Percentiles rank a stretch among this genome's conserved stretches.
phyloP scores from a whole-genome alignment of 2,888 invertebrate species.

The Pristionchus maxplancki region DNA sequence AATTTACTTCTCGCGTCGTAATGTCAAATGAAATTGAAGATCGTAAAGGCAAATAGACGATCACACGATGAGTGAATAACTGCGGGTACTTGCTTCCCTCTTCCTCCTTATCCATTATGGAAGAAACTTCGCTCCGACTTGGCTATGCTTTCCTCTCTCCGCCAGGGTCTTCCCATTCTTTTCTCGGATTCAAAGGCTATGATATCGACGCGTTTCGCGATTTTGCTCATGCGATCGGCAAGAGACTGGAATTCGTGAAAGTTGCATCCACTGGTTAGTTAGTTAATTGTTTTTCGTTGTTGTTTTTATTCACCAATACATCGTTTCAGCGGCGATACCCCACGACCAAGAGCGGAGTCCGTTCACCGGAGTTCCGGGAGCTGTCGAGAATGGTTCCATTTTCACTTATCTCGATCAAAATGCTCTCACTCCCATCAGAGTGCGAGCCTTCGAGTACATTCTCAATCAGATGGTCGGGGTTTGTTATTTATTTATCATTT shows the following conservation, averaged over 20 bases:
- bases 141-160: background rate
- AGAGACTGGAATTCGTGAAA: background rate
- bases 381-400: background rate
- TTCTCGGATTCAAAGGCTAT: background rate
- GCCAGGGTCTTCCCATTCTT: background rate
- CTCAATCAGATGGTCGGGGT: background rate
- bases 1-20: background rate
- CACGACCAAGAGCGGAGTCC: background rate
- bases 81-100: background rate
- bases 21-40: background rate
- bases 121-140: background rate
- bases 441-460: background rate
- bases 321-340: background rate
- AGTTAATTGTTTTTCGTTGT: background rate
- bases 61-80: background rate
- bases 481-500: background rate
- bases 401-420: background rate
- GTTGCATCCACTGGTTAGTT: background rate
- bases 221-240: background rate
- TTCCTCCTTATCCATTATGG: background rate
- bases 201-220: background rate
- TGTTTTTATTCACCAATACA: background rate
- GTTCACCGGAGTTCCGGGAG: background rate
- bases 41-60: background rate
- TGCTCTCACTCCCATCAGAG: background rate